Evolutionary conservation across 1,140 invertebrate genomes (phyloP).

Genomic region (Danaus melanippus): DNA sequence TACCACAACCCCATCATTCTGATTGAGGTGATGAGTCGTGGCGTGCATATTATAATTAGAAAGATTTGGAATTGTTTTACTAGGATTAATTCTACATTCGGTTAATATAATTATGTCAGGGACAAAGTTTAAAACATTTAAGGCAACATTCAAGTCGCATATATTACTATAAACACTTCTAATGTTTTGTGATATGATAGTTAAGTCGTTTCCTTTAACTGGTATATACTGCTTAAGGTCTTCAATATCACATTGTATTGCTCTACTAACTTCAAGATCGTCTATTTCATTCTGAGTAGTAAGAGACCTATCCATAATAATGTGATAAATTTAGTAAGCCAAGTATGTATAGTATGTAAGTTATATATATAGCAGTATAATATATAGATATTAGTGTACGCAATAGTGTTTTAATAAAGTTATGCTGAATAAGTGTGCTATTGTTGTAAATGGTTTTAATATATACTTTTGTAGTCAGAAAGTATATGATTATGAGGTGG

Average conservation of each 20-base stretch:
- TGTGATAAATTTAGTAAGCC: conserved; percentile 2
- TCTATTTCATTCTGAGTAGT: background rate
- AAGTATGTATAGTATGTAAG: no score
- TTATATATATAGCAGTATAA: no score
- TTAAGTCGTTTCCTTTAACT: conserved; percentile 6
- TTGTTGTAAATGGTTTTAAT: no score
- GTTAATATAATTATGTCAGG: conserved; percentile 7
- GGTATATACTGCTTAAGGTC: no score
- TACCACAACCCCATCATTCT: conserved; percentile 21
- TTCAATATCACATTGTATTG: conserved; percentile 6
- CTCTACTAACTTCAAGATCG: background rate
- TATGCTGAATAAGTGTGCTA: no score
- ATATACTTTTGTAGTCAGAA: no score
- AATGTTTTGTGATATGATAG: conserved; percentile 8
- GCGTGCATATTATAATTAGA: no score
- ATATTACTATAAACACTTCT: conserved; percentile 8
- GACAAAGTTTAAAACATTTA: conserved; percentile 5
- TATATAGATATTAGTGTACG: conserved; percentile 3
- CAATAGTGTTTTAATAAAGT: conserved; percentile 4
- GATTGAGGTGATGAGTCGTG: no score
- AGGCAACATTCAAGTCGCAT: conserved; percentile 5
- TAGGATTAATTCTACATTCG: conserved; percentile 5
- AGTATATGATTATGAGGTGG: conserved; percentile 5
- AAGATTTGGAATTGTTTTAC: no score
- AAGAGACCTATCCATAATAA: no score